These are phyloP conservation scores for Yponomeuta evonymella DNA, from an alignment of 2,888 invertebrate genomes.

Conservation along the genomic window DNA sequence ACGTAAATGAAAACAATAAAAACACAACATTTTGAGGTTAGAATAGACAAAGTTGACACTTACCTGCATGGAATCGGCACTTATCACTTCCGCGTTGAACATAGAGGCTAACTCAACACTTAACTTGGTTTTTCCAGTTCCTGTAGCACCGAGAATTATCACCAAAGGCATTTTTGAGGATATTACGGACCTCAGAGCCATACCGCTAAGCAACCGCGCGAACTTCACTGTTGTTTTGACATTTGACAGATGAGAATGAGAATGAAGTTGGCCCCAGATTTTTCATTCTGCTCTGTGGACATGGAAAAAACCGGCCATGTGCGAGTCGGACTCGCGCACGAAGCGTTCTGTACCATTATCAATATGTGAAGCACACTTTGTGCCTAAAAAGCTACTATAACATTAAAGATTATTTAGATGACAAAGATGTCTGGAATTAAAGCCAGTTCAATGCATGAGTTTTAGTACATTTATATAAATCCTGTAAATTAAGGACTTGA, in stretches of 20 bases:
- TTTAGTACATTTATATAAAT: too few relatives aligned
- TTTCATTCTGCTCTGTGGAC: too few relatives aligned
- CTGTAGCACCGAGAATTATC: constrained; percentile 96
- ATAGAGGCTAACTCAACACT: constrained; percentile 92
- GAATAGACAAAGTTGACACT: constrained; percentile 18
- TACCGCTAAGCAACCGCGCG: constrained; percentile 40
- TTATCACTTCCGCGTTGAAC: constrained; percentile 94
- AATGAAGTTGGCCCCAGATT: too few relatives aligned
- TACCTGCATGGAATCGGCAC: constrained; percentile 99
- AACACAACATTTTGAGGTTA: constrained; percentile 33
- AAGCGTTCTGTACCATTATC: too few relatives aligned
- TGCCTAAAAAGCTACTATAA: too few relatives aligned
- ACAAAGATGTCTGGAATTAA: too few relatives aligned
- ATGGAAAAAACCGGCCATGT: too few relatives aligned
- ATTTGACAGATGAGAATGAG: constrained; percentile 23
- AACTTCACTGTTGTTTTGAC: constrained; percentile 66
- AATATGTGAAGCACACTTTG: too few relatives aligned
- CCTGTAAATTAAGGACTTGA: too few relatives aligned
- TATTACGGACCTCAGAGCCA: constrained; percentile 61
- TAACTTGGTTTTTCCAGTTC: constrained; percentile 97
- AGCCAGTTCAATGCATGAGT: too few relatives aligned
- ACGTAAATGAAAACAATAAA: background rate
- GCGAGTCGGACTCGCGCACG: too few relatives aligned
- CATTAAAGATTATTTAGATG: too few relatives aligned
- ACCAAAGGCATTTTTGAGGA: constrained; percentile 80